Percentiles rank a stretch among this genome's conserved stretches.
These are phyloP conservation scores for Lagocephalus sceleratus DNA, from an alignment of 2,797 vertebrate species.

Conservation along the genomic window DNA sequence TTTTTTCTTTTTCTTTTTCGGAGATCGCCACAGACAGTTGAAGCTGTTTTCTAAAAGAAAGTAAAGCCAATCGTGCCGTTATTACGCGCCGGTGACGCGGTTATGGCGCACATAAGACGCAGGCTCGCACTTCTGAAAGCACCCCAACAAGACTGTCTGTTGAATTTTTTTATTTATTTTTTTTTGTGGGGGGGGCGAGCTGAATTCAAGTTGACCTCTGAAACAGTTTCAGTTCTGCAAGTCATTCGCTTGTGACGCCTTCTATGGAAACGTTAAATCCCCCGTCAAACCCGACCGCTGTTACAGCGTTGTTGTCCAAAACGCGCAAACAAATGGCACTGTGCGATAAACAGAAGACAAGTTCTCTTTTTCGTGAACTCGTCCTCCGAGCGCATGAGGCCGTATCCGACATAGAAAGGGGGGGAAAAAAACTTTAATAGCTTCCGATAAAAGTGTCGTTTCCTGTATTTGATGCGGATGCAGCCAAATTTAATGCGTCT, in stretches of 20 bases:
- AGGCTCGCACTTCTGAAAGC: background rate
- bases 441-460: background rate
- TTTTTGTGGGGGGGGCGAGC: no score
- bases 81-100: background rate
- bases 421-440: background rate
- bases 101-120: background rate
- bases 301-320: background rate
- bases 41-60: no score
- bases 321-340: background rate
- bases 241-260: constrained; percentile 66
- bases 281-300: background rate
- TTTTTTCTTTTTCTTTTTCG: no score
- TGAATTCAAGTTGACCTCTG: constrained; percentile 10
- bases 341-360: constrained; percentile 20
- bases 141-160: background rate
- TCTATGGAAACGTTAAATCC: background rate
- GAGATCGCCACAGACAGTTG: no score
- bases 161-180: background rate
- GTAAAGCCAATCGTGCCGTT: background rate
- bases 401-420: constrained; percentile 43
- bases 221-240: constrained; percentile 60
- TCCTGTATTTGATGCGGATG: background rate
- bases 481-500: background rate
- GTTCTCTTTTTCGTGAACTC: background rate
- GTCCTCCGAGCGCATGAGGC: constrained; percentile 56